These are phyloP conservation scores for Ormyrus labotus DNA, from an alignment of 2,888 invertebrate species.

Conservation along the genomic window DNA sequence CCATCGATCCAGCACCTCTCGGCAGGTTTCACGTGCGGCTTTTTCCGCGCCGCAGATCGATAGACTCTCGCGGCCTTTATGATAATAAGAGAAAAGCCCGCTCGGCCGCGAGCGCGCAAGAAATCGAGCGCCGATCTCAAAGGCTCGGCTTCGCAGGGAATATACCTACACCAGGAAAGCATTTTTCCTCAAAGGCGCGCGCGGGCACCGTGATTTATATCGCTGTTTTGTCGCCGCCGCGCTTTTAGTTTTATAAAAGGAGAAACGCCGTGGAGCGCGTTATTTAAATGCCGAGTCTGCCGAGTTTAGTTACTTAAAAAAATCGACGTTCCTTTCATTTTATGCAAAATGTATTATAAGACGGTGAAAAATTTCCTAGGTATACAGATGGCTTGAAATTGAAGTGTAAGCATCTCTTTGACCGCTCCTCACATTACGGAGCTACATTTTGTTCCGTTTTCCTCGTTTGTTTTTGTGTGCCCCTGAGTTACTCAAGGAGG, in stretches of 20 bases:
- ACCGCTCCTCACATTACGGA: no score
- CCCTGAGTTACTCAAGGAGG: no score
- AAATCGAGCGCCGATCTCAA: constrained; percentile 38
- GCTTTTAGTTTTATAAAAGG: constrained; percentile 27
- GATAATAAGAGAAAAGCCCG: constrained; percentile 46
- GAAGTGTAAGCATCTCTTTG: no score
- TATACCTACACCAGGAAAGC: constrained; percentile 1
- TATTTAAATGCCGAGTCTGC: background rate
- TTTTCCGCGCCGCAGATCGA: constrained; percentile 26
- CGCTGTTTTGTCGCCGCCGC: constrained; percentile 8
- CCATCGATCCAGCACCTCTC: constrained; percentile 4
- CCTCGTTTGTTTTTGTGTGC: no score
- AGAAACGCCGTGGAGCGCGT: background rate
- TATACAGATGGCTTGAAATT: no score
- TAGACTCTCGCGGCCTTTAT: constrained; percentile 22
- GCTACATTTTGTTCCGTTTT: no score
- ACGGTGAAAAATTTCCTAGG: no score
- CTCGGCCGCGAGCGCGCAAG: background rate
- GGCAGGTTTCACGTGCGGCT: background rate
- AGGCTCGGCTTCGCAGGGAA: constrained; percentile 13
- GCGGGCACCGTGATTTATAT: no score
- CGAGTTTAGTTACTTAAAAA: no score
- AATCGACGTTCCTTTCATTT: no score
- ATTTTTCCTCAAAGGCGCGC: background rate
- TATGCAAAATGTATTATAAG: no score